Conservation (phyloP, 2,113 vertebrate species). For the Apteryx owenii region DNA sequence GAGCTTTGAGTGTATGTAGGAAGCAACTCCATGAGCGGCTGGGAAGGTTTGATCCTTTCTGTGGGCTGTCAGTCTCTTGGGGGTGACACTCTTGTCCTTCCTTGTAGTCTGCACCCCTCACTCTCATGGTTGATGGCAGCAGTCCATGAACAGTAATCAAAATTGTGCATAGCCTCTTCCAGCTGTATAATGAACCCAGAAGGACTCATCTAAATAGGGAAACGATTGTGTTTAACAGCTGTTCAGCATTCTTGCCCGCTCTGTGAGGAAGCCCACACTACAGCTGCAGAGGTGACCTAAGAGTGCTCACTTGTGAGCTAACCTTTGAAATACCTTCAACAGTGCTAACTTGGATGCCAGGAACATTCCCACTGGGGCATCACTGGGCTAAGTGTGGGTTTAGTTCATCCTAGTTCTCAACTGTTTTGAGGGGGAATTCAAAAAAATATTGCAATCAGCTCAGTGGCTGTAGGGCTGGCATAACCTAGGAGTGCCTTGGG, state of each 20-base stretch:
- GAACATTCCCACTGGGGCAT: not conserved
- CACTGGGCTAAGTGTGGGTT: not conserved
- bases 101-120: not conserved
- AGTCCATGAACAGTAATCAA: not conserved
- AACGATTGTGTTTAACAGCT: not conserved
- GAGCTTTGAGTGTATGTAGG: not conserved
- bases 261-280: not conserved
- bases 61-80: not conserved
- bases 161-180: not conserved
- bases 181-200: conserved; percentile 45
- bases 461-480: not conserved
- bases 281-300: conserved; percentile 50
- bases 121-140: not conserved
- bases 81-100: not conserved
- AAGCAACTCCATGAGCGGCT: not conserved
- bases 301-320: not conserved
- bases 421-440: not conserved
- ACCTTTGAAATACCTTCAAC: not conserved
- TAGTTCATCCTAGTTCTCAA: not conserved
- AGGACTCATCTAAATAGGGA: conserved; percentile 32
- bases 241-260: conserved; percentile 8
- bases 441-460: fast-evolving
- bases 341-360: not conserved
- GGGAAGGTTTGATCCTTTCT: not conserved
- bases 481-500: not conserved